Evolutionary conservation across 2,113 vertebrate species (phyloP).

Genomic region (Leucopternis melanops): DNA sequence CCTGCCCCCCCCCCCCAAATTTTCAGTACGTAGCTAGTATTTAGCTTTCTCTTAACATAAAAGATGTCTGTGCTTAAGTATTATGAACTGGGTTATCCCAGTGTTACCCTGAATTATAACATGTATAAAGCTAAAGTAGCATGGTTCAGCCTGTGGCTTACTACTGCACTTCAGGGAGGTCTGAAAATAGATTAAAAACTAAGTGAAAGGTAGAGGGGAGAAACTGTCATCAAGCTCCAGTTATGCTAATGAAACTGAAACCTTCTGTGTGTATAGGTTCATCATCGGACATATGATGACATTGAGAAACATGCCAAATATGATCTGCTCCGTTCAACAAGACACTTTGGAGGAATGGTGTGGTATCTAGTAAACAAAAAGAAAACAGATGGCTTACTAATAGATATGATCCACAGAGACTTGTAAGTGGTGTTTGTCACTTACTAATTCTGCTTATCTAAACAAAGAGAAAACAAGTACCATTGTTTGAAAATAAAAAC

Average conservation of each 20-base stretch:
- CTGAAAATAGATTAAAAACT: not conserved
- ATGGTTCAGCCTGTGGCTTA: not conserved
- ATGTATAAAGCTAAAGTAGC: not conserved
- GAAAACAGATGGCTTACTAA: slow-evolving; percentile 83
- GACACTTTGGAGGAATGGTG: slow-evolving; percentile 90
- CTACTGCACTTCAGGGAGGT: not conserved
- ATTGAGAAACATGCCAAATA: slow-evolving; percentile 84
- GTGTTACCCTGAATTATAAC: not conserved
- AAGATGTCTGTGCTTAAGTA: not conserved
- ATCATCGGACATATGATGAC: slow-evolving; percentile 82
- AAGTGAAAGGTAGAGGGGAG: not conserved
- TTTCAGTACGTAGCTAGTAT: not conserved
- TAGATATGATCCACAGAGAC: slow-evolving; percentile 89
- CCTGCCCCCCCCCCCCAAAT: not conserved
- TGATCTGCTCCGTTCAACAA: slow-evolving; percentile 85
- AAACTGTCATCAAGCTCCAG: not conserved
- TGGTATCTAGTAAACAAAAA: slow-evolving; percentile 85
- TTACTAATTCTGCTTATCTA: not conserved
- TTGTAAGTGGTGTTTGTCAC: slow-evolving; percentile 76
- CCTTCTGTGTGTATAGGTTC: slow-evolving; percentile 68
- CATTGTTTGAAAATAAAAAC: not conserved
- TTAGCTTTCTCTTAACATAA: not conserved
- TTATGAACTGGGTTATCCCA: not conserved
- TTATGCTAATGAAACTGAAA: not conserved
- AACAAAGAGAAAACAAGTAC: not conserved